Evolutionary conservation across 2,888 invertebrate species (phyloP).

Genomic region (Volucella zonaria): DNA sequence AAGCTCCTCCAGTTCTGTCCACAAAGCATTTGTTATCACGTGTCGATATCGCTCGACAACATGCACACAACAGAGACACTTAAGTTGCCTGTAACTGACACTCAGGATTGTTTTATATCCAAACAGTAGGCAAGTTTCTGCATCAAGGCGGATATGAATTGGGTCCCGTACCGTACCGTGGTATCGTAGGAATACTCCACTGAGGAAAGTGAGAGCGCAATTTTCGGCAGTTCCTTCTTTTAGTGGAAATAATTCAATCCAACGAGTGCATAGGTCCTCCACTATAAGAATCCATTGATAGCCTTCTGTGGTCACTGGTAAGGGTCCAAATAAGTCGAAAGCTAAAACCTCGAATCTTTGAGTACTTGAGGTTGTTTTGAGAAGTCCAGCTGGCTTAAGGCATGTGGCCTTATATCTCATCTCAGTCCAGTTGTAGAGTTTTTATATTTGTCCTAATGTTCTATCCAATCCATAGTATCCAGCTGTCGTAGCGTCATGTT

Average conservation of each 20-base stretch:
- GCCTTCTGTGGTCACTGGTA: slow-evolving; percentile 54
- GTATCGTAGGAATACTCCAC: slow-evolving; percentile 79
- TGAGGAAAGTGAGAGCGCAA: slow-evolving; percentile 76
- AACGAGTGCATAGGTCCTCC: slow-evolving; percentile 76
- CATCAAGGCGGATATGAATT: too few species aligned
- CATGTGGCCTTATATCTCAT: slow-evolving; percentile 17
- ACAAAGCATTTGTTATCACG: too few species aligned
- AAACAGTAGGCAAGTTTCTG: too few species aligned
- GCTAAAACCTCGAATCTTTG: slow-evolving; percentile 69
- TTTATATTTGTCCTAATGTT: slow-evolving; percentile 8
- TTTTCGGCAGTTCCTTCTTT: slow-evolving; percentile 76
- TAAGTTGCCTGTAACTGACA: slow-evolving; percentile 77
- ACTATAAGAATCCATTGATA: slow-evolving; percentile 76
- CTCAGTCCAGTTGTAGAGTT: background rate
- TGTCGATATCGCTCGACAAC: too few species aligned
- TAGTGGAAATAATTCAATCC: slow-evolving; percentile 77
- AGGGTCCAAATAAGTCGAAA: slow-evolving; percentile 70
- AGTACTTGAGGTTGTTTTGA: slow-evolving; percentile 63
- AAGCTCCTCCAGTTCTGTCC: too few species aligned
- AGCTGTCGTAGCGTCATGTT: slow-evolving; percentile 45
- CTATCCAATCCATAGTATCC: slow-evolving; percentile 26
- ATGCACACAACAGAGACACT: slow-evolving; percentile 68
- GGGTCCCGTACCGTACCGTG: slow-evolving; percentile 77
- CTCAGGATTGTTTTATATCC: slow-evolving; percentile 21
- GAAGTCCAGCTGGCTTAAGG: slow-evolving; percentile 71